A percentile compares a stretch with the other conserved stretches of the same genome.
These are phyloP conservation scores for Drosophila monieri DNA, from an alignment of 2,888 invertebrate genomes.

Conservation along the genomic window DNA sequence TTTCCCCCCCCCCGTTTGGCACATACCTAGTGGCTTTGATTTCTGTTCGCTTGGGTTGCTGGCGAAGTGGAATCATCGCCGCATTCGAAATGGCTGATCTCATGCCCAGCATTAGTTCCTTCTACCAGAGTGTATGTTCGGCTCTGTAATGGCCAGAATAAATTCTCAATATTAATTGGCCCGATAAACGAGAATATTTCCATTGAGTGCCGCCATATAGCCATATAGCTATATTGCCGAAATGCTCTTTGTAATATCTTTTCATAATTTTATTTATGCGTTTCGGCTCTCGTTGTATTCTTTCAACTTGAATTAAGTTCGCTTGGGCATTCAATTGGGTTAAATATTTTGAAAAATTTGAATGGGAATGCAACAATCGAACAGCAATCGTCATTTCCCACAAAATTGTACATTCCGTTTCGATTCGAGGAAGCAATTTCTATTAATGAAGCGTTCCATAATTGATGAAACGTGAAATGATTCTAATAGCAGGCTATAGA, in stretches of 20 bases:
- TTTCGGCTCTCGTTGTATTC: not conserved
- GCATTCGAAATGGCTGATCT: constrained; percentile 10
- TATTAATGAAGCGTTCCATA: not conserved
- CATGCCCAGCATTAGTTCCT: constrained; percentile 13
- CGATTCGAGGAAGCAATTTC: constrained; percentile 1
- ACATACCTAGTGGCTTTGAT: not conserved
- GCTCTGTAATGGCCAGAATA: constrained; percentile 29
- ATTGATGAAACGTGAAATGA: not conserved
- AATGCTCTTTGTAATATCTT: constrained; percentile 24
- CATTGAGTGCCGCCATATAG: constrained; percentile 20
- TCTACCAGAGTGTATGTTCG: not conserved
- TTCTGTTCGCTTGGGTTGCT: not conserved
- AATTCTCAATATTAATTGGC: constrained; percentile 46
- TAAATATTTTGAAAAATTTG: constrained; percentile 13
- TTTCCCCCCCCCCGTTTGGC: too few species aligned
- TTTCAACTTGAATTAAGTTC: constrained; percentile 37
- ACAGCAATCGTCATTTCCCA: constrained; percentile 1
- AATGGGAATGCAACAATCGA: constrained; percentile 5
- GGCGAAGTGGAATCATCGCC: constrained; percentile 1
- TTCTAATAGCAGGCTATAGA: not conserved
- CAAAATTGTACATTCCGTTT: constrained; percentile 19
- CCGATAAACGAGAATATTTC: constrained; percentile 43
- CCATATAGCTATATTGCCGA: not conserved
- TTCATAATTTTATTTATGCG: constrained; percentile 9
- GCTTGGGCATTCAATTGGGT: constrained; percentile 30